Base-by-base conservation (phyloP, 2,113 vertebrate species). In the Spilogale gracilis region DNA sequence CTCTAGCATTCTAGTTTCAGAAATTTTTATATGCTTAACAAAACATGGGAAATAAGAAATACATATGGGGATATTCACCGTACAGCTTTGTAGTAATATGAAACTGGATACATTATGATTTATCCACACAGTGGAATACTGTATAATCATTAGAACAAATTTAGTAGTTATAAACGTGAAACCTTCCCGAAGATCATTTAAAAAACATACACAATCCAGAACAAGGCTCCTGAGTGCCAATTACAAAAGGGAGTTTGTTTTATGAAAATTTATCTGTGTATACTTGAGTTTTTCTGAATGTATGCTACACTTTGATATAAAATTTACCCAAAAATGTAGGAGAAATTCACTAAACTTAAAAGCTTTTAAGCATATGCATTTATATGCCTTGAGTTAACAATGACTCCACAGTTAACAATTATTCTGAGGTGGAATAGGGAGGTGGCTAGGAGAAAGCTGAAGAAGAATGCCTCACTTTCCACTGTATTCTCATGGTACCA, bases 291-390 rank as follows among this genome's bases (percentile, higher is more conserved):
- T 73, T 63, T 61, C 54, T 81, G n/a, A 73, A 74, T 23, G 18
- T 74, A 65, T 73, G 20, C 52, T 87, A 87, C 8, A 81, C 65
- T 38, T 65, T 67, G 67, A 81, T 20, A 74, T 38, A 82, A 61
- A 71, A 56, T 56, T 82, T 88, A 81, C 11, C 76, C 38, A 61
- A 54, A 91, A 82, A 63, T 65, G 21, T 21, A 38, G 14, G 14
- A 48, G 25, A 89, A 84, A 87, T 79, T n/a, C 52, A 89, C 43
- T 61, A 82, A 69, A 45, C 60, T 83, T 93, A 81, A 82, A 88
- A 58, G 30, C 1, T 78, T 80, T 84, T 48, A 89, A 74, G 45
- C 20, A 74, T 45, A 63, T 50, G 50, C n/a, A 58, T 78, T 56
- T 32, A 84, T 32, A 79, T 9, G 6, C 20, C 50, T n/a, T 50